Base-by-base conservation (phyloP, 2,797 vertebrate species). In the Apodemus agrarius region DNA sequence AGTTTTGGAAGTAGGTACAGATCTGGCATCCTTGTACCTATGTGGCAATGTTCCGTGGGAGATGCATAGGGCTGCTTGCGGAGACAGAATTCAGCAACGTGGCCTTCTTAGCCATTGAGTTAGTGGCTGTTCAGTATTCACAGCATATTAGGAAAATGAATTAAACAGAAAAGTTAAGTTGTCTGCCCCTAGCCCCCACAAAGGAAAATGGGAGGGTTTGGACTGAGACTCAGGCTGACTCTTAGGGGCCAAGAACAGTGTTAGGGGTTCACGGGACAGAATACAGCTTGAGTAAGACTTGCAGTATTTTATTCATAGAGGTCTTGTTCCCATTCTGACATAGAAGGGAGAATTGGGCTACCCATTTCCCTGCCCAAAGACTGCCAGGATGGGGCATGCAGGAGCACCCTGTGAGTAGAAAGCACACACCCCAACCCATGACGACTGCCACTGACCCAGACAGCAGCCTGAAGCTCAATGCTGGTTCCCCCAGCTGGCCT, bases 391-490 rank as follows among this genome's bases (percentile, higher is more conserved):
- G 43, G 57, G 75, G 17, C 1, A 3, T 19, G 11, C 0, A 2
- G 7, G 82, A 75, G 43, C 6, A 49, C 46, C 0, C 80, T 34
- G 79, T 59, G 90, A 52, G 78, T 26, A 17, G 59, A n/a, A 96
- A 97, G 65, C 94, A 93, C 54, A 79, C 81, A 93, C 8, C 96
- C 88, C 88, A 85, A 91, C 85, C 93, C 82, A 95, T 91, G 96
- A 97, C 91, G 98, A 97, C 91, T 97, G 90, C n/a, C 97, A 93
- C 97, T 98, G 98, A 98, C 95, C 93, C 95, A 94, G 76, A 98
- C 95, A 97, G 86, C 95, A 92, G 78, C 78, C 90, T n/a, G 49
- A 89, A 97, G 96, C 82, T 88, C 26, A 95, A 95, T 83, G 96
- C 97, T 97, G 92, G 2, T 96, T 43, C 90, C n/a, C n/a, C 86